phyloP scores from a whole-genome alignment of 2,888 invertebrate species.

The Tenthredo mesomela region DNA sequence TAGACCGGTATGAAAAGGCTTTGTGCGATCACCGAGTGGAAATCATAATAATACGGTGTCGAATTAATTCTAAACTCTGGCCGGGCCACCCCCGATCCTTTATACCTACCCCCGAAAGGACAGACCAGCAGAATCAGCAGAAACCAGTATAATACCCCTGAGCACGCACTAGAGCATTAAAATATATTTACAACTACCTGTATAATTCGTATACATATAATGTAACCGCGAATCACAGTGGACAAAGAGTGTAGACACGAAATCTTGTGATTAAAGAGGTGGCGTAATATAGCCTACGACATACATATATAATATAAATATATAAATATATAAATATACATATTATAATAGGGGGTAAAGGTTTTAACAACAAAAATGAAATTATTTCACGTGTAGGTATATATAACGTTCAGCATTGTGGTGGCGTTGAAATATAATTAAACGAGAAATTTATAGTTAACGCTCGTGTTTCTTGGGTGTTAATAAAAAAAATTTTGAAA shows the following conservation, averaged over 20 bases:
- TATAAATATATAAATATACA: too few species aligned
- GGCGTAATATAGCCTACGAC: neutral
- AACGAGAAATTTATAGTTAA: conserved; percentile 26
- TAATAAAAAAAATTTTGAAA: neutral
- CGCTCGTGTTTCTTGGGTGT: conserved; percentile 31
- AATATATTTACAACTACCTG: conserved; percentile 12
- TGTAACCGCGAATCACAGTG: conserved; percentile 7
- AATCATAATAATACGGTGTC: conserved; percentile 46
- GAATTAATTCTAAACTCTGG: conserved; percentile 41
- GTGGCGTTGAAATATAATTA: conserved; percentile 43
- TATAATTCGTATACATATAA: neutral
- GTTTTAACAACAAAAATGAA: neutral
- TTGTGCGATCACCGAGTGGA: conserved; percentile 40
- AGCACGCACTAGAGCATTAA: conserved; percentile 32
- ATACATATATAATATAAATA: neutral
- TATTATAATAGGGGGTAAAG: neutral
- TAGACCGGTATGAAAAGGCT: conserved; percentile 29
- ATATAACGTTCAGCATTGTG: neutral
- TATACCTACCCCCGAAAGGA: conserved; percentile 29
- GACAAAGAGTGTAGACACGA: conserved; percentile 44
- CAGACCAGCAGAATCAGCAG: conserved; percentile 30
- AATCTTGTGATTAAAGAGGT: conserved; percentile 44
- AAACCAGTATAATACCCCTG: conserved; percentile 27
- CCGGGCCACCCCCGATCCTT: conserved; percentile 13
- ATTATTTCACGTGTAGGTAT: neutral